These are phyloP conservation scores for Celastrina argiolus DNA, from an alignment of 2,888 invertebrate species.

Conservation along the genomic window DNA sequence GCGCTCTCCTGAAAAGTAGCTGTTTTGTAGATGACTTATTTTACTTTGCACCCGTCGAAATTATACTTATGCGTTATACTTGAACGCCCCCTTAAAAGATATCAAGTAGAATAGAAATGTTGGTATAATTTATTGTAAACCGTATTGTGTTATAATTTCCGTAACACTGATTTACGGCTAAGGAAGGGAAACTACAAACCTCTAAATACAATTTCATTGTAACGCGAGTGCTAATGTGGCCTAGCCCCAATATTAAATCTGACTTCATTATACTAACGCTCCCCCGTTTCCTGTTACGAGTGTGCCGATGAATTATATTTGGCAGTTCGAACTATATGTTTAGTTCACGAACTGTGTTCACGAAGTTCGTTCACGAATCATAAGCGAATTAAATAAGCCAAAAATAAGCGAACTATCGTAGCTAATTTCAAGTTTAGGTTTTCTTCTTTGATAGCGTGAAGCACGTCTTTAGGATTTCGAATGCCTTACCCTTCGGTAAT, in stretches of 20 bases:
- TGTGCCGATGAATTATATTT: conserved; percentile 34
- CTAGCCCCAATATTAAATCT: conserved; percentile 51
- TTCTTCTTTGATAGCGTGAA: too few relatives aligned
- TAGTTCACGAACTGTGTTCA: background rate
- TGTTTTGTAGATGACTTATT: too few relatives aligned
- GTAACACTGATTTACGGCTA: conserved; percentile 20
- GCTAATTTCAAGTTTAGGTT: too few relatives aligned
- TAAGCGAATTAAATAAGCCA: too few relatives aligned
- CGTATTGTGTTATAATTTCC: conserved; percentile 18
- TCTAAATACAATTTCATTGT: conserved; percentile 34
- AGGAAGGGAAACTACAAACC: conserved; percentile 27
- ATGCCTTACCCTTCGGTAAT: too few relatives aligned
- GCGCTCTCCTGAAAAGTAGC: too few relatives aligned
- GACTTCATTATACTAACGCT: conserved; percentile 57
- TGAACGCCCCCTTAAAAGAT: too few relatives aligned
- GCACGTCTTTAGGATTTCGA: too few relatives aligned
- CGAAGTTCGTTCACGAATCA: too few relatives aligned
- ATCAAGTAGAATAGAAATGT: background rate
- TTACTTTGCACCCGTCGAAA: too few relatives aligned
- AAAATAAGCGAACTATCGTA: too few relatives aligned
- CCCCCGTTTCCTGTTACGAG: conserved; percentile 34
- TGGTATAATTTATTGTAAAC: background rate
- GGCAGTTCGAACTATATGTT: background rate
- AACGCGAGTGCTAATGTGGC: conserved; percentile 40
- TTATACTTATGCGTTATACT: too few relatives aligned